Evolutionary conservation across 2,113 vertebrate species (phyloP).

Genomic region (Oncorhynchus masou): DNA sequence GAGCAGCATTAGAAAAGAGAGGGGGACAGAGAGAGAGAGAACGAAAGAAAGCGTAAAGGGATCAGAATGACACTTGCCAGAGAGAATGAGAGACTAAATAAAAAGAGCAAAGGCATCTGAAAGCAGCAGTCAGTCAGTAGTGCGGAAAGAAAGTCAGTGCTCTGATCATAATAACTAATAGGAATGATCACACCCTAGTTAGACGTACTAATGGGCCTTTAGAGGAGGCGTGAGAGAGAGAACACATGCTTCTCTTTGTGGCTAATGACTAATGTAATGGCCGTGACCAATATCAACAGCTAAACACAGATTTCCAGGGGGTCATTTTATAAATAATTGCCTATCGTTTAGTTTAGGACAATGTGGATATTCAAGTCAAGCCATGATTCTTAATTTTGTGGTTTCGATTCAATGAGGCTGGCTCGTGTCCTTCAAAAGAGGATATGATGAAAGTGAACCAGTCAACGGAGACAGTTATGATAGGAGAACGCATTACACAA

Average conservation of each 20-base stretch:
- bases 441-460: too few species aligned
- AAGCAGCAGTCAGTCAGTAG: neutral
- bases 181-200: neutral
- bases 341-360: too few species aligned
- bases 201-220: too few species aligned
- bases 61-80: neutral
- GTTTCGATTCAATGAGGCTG: too few species aligned
- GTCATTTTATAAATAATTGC: too few species aligned
- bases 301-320: constrained; percentile 27
- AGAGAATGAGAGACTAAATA: constrained; percentile 7
- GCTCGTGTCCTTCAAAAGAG: too few species aligned
- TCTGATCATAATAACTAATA: neutral
- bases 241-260: neutral
- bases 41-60: neutral
- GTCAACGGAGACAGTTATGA: too few species aligned
- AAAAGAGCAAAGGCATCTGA: neutral
- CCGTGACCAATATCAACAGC: constrained; percentile 38
- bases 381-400: too few species aligned
- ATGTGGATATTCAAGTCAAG: too few species aligned
- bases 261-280: constrained; percentile 24
- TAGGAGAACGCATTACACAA: too few species aligned
- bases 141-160: neutral
- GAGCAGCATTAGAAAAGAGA: constrained; percentile 42
- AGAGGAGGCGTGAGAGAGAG: constrained; percentile 6
- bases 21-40: constrained; percentile 27